A percentile compares a stretch with the other conserved stretches of the same genome.
Conservation (phyloP, 2,888 invertebrate species). For the Eristalinus sepulchralis region DNA sequence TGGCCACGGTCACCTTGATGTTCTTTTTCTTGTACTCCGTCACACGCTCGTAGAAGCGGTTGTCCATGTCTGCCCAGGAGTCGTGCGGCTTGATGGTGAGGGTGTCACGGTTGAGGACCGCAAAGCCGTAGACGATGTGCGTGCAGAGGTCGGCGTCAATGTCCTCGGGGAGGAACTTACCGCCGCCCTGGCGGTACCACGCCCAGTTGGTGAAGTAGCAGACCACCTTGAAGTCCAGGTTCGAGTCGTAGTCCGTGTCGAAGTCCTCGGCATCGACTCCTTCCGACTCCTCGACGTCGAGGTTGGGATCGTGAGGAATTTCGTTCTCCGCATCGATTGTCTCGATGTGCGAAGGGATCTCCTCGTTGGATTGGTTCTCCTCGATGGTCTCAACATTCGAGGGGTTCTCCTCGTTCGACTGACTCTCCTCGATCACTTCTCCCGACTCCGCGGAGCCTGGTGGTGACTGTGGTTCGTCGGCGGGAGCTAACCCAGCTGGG, state of each 20-base stretch:
- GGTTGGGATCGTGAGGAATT: slow-evolving; percentile 75
- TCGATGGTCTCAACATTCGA: slow-evolving; percentile 74
- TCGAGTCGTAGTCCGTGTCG: slow-evolving; percentile 22
- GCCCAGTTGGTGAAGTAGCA: slow-evolving; percentile 98
- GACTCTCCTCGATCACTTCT: slow-evolving; percentile 71
- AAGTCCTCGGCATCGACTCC: slow-evolving; percentile 56
- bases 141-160: slow-evolving; percentile 93
- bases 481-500: slow-evolving; percentile 73
- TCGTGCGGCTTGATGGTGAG: slow-evolving; percentile 92
- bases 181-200: slow-evolving; percentile 92
- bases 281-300: slow-evolving; percentile 74
- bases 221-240: slow-evolving; percentile 87
- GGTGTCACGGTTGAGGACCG: slow-evolving; percentile 89
- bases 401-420: slow-evolving; percentile 63
- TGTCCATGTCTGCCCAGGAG: slow-evolving; percentile 93
- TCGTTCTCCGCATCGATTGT: slow-evolving; percentile 55
- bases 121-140: slow-evolving; percentile 96
- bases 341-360: slow-evolving; percentile 56
- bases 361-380: slow-evolving; percentile 50
- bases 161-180: slow-evolving; percentile 90
- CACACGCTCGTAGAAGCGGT: slow-evolving; percentile 94
- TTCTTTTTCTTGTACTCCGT: slow-evolving; percentile 87
- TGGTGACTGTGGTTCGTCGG: slow-evolving; percentile 13
- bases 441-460: slow-evolving; percentile 71
- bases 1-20: slow-evolving; percentile 91